Evolutionary conservation across 2,888 invertebrate species (phyloP).

Genomic region (Ormia ochracea): DNA sequence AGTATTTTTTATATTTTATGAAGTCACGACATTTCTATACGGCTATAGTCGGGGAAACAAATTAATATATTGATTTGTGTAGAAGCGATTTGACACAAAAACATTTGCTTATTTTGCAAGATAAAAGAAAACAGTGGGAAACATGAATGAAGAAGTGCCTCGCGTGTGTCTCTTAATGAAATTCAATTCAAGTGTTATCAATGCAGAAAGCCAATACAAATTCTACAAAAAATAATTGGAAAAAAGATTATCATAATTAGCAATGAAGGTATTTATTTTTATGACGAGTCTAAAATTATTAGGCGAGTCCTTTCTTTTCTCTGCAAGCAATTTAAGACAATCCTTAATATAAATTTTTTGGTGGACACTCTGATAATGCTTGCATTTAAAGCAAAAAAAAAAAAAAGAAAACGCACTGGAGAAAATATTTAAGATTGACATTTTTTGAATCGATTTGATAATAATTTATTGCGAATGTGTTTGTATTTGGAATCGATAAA

Average conservation of each 20-base stretch:
- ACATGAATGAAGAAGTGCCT: conserved; percentile 19
- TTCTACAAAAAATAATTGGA: background rate
- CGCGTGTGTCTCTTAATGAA: conserved; percentile 56
- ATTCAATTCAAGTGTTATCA: conserved; percentile 49
- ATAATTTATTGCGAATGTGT: background rate
- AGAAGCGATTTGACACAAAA: background rate
- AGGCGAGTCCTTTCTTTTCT: background rate
- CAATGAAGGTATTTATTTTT: background rate
- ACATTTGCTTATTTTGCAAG: background rate
- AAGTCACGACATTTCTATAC: conserved; percentile 57
- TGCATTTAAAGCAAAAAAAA: too few relatives aligned
- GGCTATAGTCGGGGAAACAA: conserved; percentile 6
- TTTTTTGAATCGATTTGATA: background rate
- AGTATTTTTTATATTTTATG: conserved; percentile 55
- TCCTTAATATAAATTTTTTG: too few relatives aligned
- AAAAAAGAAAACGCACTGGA: too few relatives aligned
- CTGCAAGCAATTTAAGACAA: background rate
- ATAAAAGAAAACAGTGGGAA: background rate
- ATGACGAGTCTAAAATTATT: background rate
- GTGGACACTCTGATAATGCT: too few relatives aligned
- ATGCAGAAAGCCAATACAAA: conserved; percentile 36
- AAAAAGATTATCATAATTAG: background rate
- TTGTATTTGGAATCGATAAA: background rate
- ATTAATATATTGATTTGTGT: background rate
- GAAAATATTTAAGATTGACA: too few relatives aligned